These are phyloP conservation scores for Lysiphlebus fabarum DNA, from an alignment of 1,140 invertebrate genomes.

Conservation along the genomic window DNA sequence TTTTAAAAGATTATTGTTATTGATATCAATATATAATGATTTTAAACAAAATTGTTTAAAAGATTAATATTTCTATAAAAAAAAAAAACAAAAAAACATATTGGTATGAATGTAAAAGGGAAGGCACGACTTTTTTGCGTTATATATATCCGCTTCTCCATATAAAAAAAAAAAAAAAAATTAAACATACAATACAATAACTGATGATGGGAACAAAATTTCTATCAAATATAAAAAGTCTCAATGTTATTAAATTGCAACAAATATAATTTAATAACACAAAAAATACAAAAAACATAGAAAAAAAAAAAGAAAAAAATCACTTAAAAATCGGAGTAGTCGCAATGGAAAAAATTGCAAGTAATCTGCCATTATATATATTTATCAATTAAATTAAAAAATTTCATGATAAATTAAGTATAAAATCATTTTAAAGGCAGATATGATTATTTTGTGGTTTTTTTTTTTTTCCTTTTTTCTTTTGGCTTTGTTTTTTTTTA, in stretches of 20 bases:
- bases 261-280: constrained; percentile 7
- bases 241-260: background rate
- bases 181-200: too few relatives aligned
- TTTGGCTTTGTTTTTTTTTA: too few relatives aligned
- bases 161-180: constrained; percentile 15
- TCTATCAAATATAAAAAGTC: too few relatives aligned
- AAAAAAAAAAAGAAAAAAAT: constrained; percentile 18
- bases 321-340: background rate
- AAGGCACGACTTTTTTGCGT: constrained; percentile 23
- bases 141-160: constrained; percentile 18
- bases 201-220: too few relatives aligned
- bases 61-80: too few relatives aligned
- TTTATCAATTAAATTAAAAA: constrained; percentile 3
- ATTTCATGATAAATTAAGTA: constrained; percentile 25
- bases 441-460: constrained; percentile 7
- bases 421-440: constrained; percentile 7
- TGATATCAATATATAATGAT: too few relatives aligned
- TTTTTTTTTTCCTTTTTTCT: too few relatives aligned
- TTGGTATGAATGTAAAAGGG: constrained; percentile 22
- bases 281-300: constrained; percentile 3
- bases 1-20: too few relatives aligned
- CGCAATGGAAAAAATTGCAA: background rate
- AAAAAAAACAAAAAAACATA: too few relatives aligned
- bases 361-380: too few relatives aligned
- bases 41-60: too few relatives aligned